These are phyloP conservation scores for Nannobrachium achirus DNA, from an alignment of 2,113 vertebrate genomes.

Conservation along the genomic window DNA sequence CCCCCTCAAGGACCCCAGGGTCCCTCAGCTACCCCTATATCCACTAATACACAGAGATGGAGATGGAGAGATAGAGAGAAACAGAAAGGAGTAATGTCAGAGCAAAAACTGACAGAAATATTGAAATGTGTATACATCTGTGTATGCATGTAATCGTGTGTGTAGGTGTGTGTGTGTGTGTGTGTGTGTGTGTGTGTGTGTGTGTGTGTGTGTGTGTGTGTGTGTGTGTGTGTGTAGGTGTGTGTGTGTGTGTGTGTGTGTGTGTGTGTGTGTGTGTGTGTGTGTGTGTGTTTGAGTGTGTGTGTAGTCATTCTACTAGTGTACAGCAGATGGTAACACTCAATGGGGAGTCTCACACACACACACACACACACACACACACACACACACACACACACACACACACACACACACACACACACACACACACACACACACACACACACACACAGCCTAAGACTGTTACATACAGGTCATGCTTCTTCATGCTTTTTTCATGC, in stretches of 20 bases:
- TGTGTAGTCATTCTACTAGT: not conserved
- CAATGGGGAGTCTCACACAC: not conserved
- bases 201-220: too few species aligned
- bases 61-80: too few species aligned
- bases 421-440: not conserved
- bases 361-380: not conserved
- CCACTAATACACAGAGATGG: too few species aligned
- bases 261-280: not conserved
- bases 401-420: not conserved
- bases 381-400: slow-evolving; percentile 4
- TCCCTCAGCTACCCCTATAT: too few species aligned
- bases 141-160: too few species aligned
- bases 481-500: too few species aligned
- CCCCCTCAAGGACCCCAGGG: too few species aligned
- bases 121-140: too few species aligned
- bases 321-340: not conserved
- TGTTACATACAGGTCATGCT: too few species aligned
- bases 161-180: not conserved
- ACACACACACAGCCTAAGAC: not conserved
- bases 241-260: not conserved
- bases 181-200: not conserved
- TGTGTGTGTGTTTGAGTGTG: not conserved
- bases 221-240: too few species aligned
- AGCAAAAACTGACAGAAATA: too few species aligned
- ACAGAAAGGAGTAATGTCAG: too few species aligned